Base-by-base conservation (phyloP, 2,888 invertebrate species). In the Eilema caniola region DNA sequence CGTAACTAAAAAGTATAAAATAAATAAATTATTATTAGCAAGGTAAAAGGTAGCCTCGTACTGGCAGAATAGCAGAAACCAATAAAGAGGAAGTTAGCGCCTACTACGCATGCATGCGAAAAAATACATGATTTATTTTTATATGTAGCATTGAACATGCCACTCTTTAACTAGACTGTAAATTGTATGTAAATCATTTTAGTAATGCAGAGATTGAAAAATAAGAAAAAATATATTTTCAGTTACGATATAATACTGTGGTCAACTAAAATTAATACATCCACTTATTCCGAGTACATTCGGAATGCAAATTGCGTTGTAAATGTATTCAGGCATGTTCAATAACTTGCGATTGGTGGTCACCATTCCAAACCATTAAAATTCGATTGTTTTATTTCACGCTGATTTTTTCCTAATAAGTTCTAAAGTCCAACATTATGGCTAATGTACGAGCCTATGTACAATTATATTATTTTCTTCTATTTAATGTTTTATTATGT, bases 351-450 rank as follows among this genome's bases (percentile, higher is more conserved):
- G 70, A 77, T 80, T 77, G 74, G 79, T 75, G 76, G 83, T 82
- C 66, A 79, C 77, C 75, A 79, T 79, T 80, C 68, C 72, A 73
- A 74, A 73, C 72, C 74, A 81, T 82, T 78, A 74, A 74, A 77
- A 79, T 79, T 75, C 64, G 72, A 72, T 80, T 81, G 74, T 80
- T 78, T 80, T 77, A 81, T 80, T 81, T 79, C 75, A 80, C 77
- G 79, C 79, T 77, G 64, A 56, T 72, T 76, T 41, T 76, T 79
- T 74, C 47, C 24, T 66, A 78, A 71, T 78, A 74, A 69, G 62
- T 74, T 64, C 63, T 67, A 7, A 33, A 33, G 8, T 8, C 31
- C 31, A 7, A 1, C 31, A 8, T 72, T 76, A 70, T 59, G 41
- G 70, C 62, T 57, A 76, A 67, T 33, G 65, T 66, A 68, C 66